Evolutionary conservation across 53 echinoderm and acorn worm genomes (phyloP).

Genomic region (Luidia sarsii): DNA sequence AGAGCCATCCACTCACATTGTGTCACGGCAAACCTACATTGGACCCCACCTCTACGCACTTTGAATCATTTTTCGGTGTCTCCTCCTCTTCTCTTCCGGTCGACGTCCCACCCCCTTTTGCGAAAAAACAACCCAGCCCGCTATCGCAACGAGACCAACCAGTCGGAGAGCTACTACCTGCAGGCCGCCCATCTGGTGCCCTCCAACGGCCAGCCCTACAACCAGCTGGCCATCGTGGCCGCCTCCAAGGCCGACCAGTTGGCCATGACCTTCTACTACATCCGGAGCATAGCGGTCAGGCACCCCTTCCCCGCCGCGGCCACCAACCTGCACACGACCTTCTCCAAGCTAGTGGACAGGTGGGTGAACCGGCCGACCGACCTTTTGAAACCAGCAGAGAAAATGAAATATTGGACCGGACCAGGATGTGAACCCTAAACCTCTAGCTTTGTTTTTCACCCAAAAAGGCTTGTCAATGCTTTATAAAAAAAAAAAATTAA

Average conservation of each 20-base stretch:
- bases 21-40: not conserved
- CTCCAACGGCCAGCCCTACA: constrained; percentile 97
- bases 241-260: constrained; percentile 96
- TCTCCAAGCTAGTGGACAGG: constrained; percentile 97
- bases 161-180: constrained; percentile 95
- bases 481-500: no score
- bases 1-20: not conserved
- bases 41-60: not conserved
- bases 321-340: constrained; percentile 96
- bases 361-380: no score
- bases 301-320: constrained; percentile 98
- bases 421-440: no score
- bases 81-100: no score
- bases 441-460: no score
- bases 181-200: constrained; percentile 97
- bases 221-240: constrained; percentile 97
- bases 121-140: no score
- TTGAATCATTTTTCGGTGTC: not conserved
- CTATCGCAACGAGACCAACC: constrained; percentile 92
- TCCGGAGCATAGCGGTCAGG: constrained; percentile 96
- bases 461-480: no score
- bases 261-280: constrained; percentile 98
- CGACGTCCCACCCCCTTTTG: no score
- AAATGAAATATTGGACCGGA: no score
- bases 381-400: no score